Percentiles rank a stretch among this genome's conserved stretches.
These are phyloP conservation scores for Lepidonotus clava DNA, from an alignment of 2,888 invertebrate species.

Conservation along the genomic window DNA sequence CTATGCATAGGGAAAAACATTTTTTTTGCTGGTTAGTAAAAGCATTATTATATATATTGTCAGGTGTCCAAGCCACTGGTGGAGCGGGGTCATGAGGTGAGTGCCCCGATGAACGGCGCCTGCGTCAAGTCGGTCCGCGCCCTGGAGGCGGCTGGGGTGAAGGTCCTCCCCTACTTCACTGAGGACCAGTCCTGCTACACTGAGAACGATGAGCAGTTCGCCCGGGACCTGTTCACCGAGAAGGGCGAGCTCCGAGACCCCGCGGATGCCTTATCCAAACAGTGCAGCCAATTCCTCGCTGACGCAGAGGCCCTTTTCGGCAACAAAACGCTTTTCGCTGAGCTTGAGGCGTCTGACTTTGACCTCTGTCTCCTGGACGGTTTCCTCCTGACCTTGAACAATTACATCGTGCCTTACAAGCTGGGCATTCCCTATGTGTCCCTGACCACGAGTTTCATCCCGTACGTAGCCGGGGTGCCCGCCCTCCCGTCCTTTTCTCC, in stretches of 20 bases:
- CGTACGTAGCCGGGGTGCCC: conserved; percentile 56
- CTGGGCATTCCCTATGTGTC: conserved; percentile 58
- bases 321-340: background rate
- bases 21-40: no score
- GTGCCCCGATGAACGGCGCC: background rate
- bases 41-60: no score
- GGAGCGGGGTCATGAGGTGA: background rate
- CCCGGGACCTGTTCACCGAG: background rate
- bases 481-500: conserved; percentile 61
- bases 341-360: background rate
- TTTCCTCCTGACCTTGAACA: conserved; percentile 48
- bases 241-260: background rate
- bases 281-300: background rate
- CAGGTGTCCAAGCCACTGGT: no score
- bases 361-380: conserved; percentile 59
- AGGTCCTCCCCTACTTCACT: background rate
- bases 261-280: background rate
- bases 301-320: background rate
- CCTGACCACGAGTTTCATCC: conserved; percentile 57
- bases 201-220: background rate
- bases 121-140: background rate
- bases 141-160: conserved; percentile 5
- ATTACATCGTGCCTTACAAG: conserved; percentile 52
- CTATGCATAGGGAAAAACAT: no score
- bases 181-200: background rate